phyloP scores from a whole-genome alignment of 1,140 invertebrate genomes.

The Thrips palmi region DNA sequence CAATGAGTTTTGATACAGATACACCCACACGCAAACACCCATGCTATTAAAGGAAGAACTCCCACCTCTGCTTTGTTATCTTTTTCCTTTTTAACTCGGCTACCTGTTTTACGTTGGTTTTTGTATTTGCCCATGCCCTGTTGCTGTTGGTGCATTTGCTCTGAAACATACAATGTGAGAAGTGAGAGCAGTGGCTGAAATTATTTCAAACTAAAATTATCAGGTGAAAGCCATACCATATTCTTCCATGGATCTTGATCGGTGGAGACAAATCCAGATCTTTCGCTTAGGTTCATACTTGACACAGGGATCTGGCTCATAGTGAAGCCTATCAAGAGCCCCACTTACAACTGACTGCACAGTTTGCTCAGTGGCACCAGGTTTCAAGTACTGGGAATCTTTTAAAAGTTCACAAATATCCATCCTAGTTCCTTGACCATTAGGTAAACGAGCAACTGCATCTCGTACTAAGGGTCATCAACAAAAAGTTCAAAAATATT shows the following conservation, averaged over 20 bases:
- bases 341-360: constrained; percentile 75
- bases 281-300: constrained; percentile 76
- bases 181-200: constrained; percentile 9
- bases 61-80: constrained; percentile 5
- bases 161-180: constrained; percentile 15
- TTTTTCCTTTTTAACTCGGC: constrained; percentile 13
- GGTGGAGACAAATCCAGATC: constrained; percentile 79
- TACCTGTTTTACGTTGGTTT: constrained; percentile 25
- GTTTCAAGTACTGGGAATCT: constrained; percentile 68
- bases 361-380: constrained; percentile 46
- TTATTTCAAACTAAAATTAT: no score
- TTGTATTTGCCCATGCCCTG: constrained; percentile 35
- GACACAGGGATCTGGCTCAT: constrained; percentile 76
- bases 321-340: constrained; percentile 72
- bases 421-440: constrained; percentile 78
- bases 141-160: constrained; percentile 37
- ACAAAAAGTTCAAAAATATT: background rate
- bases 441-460: constrained; percentile 79
- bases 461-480: constrained; percentile 46
- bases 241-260: constrained; percentile 54
- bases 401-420: constrained; percentile 73
- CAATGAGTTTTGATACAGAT: no score
- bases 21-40: no score
- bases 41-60: no score
- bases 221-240: constrained; percentile 29